phyloP scores from a whole-genome alignment of 37 sponge, comb jelly and placozoan species.

The Petrosia ficiformis region DNA sequence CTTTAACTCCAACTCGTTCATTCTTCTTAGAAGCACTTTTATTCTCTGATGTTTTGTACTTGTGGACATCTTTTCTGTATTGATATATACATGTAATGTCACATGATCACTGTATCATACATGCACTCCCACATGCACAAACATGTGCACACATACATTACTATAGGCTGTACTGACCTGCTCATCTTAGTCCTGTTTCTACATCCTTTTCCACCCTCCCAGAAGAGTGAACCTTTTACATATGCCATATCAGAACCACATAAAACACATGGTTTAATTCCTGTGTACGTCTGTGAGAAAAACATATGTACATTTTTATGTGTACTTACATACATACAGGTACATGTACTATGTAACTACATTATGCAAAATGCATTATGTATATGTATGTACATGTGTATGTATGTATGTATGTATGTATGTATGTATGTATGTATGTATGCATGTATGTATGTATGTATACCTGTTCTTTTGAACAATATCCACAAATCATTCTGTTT shows the following conservation, averaged over 20 bases:
- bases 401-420: neutral
- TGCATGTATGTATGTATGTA: neutral
- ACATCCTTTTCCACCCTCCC: conserved; percentile 88
- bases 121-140: neutral
- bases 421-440: no score
- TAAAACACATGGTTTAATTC: conserved; percentile 31
- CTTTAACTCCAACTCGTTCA: neutral
- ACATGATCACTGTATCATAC: neutral
- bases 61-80: neutral
- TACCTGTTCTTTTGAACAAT: conserved; percentile 79
- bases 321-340: neutral
- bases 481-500: conserved; percentile 85
- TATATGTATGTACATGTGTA: neutral
- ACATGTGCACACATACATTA: neutral
- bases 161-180: conserved; percentile 43
- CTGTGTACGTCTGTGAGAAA: conserved; percentile 55
- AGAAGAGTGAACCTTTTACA: conserved; percentile 20
- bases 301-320: no score
- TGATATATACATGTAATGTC: neutral
- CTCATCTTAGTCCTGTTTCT: conserved; percentile 71
- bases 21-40: neutral
- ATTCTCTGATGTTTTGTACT: neutral
- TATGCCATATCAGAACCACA: conserved; percentile 57
- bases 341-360: neutral
- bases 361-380: neutral